Percentiles rank a stretch among this genome's conserved stretches.
These are phyloP conservation scores for Pogonognathellus flavescens DNA, from an alignment of 1,140 invertebrate species.

Conservation along the genomic window DNA sequence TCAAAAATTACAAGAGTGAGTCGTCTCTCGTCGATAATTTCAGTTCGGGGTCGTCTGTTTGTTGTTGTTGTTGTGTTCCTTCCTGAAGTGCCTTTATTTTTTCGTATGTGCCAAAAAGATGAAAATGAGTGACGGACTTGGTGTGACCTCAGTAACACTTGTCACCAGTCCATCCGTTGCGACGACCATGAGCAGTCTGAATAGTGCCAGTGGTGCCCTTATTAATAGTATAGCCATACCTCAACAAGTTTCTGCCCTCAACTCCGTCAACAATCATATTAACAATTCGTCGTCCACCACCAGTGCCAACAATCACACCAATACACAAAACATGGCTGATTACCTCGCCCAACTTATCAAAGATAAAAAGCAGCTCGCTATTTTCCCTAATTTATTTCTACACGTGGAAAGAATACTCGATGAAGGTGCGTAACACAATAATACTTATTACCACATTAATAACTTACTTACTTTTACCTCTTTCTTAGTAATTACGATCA, in stretches of 20 bases:
- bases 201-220: constrained; percentile 53
- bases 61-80: constrained; percentile 26
- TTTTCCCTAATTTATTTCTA: constrained; percentile 99
- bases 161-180: constrained; percentile 60
- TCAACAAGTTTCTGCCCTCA: constrained; percentile 13
- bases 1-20: too few species aligned
- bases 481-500: too few species aligned
- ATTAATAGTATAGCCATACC: constrained; percentile 42
- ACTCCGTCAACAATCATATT: constrained; percentile 60
- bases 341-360: constrained; percentile 99
- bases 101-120: constrained; percentile 66
- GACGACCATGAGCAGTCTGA: constrained; percentile 61
- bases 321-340: constrained; percentile 96
- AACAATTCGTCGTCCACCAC: constrained; percentile 52
- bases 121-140: constrained; percentile 67
- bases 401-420: constrained; percentile 98
- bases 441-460: too few species aligned
- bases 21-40: too few species aligned
- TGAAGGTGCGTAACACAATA: constrained; percentile 83
- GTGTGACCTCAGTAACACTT: constrained; percentile 65
- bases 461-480: too few species aligned
- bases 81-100: constrained; percentile 51
- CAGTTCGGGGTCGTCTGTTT: not conserved
- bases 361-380: constrained; percentile 99
- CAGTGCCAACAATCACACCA: constrained; percentile 74